Evolutionary conservation across 1,140 invertebrate genomes (phyloP).

Genomic region (Drosophila pruinosa): DNA sequence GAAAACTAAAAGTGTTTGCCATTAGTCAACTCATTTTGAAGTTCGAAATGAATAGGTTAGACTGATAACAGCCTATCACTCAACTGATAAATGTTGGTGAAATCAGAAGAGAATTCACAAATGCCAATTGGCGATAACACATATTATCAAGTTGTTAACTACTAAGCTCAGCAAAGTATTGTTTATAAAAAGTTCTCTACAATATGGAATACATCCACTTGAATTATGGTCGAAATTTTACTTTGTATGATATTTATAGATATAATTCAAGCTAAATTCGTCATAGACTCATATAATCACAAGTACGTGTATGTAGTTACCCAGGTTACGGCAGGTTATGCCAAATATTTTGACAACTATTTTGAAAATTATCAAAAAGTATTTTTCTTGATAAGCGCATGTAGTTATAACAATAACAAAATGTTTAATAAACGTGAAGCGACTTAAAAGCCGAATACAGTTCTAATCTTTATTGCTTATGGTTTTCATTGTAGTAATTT

Average conservation of each 20-base stretch:
- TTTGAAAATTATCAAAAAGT: neutral
- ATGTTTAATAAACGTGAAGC: too few relatives aligned
- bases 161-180: neutral
- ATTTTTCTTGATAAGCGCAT: neutral
- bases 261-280: neutral
- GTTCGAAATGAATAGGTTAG: neutral
- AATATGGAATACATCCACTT: neutral
- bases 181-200: neutral
- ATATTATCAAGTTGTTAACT: slow-evolving; percentile 5
- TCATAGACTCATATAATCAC: too few relatives aligned
- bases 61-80: slow-evolving; percentile 5
- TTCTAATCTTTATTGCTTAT: neutral
- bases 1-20: slow-evolving; percentile 10
- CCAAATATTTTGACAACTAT: neutral
- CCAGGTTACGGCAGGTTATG: neutral
- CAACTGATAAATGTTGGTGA: neutral
- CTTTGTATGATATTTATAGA: neutral
- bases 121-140: slow-evolving; percentile 8
- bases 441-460: too few relatives aligned
- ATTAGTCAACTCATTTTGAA: slow-evolving; percentile 2
- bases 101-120: neutral
- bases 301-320: neutral
- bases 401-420: neutral
- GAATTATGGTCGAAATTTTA: neutral
- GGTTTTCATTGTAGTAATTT: neutral